Conservation (phyloP, 2,113 vertebrate species). For the Eptesicus fuscus region DNA sequence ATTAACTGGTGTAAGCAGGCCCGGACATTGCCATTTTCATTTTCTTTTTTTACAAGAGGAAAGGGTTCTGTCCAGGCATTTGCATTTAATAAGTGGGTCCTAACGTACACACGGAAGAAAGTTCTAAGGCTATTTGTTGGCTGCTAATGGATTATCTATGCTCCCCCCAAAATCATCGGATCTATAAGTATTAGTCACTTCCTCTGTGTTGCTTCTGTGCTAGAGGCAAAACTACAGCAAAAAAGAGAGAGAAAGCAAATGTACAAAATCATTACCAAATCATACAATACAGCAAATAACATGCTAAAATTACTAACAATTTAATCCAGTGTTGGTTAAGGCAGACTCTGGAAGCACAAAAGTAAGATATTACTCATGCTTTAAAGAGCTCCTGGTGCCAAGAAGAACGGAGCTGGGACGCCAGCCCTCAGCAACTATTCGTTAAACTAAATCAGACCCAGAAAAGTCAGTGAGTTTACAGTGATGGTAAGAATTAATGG, state of each 20-base stretch:
- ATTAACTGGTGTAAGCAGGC: background rate
- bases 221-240: background rate
- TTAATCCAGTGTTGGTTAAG: background rate
- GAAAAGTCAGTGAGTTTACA: background rate
- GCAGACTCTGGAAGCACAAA: background rate
- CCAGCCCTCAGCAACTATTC: too few relatives aligned
- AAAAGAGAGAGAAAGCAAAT: background rate
- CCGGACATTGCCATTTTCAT: slow-evolving; percentile 32
- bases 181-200: background rate
- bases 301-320: background rate
- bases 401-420: fast-evolving
- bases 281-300: fast-evolving
- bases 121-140: background rate
- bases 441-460: background rate
- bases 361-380: fast-evolving
- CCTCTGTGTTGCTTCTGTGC: background rate
- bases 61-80: slow-evolving; percentile 20
- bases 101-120: background rate
- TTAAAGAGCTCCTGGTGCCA: fast-evolving
- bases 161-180: background rate
- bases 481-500: background rate
- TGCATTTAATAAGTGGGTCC: background rate
- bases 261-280: background rate
- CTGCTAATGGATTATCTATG: background rate
- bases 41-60: slow-evolving; percentile 27